Conservation (phyloP, 2,113 vertebrate species). For the Nycticryphes semicollaris region DNA sequence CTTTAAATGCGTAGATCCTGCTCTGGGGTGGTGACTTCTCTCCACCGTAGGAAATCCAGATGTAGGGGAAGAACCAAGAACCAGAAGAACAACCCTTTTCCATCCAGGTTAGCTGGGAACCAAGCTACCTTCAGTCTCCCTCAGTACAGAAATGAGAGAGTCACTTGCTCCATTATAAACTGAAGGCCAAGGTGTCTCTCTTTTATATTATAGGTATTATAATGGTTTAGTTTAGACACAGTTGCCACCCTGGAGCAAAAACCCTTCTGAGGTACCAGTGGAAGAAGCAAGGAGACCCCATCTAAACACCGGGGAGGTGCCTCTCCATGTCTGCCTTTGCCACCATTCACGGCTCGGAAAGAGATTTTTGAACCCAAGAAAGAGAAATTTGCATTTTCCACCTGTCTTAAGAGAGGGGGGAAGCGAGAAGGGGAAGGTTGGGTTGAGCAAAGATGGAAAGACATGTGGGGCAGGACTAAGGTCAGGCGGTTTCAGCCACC, state of each 20-base stretch:
- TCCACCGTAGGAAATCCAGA: rapidly evolving
- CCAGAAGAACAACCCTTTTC: not conserved
- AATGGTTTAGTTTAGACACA: not conserved
- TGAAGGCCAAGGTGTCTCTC: not conserved
- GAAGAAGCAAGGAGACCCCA: not conserved
- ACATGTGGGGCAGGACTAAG: not conserved
- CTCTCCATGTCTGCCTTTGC: not conserved
- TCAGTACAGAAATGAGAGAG: not conserved
- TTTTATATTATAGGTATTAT: not conserved
- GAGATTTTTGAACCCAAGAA: not conserved
- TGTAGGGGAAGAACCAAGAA: not conserved
- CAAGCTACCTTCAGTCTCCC: not conserved
- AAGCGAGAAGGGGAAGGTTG: not conserved
- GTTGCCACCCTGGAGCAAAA: not conserved
- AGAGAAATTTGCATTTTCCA: not conserved
- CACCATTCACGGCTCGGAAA: rapidly evolving
- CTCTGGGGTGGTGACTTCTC: not conserved
- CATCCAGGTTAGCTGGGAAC: not conserved
- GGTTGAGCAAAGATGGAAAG: not conserved
- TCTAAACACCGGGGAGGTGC: not conserved
- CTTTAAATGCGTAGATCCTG: not conserved
- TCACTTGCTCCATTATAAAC: not conserved
- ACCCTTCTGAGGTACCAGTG: not conserved
- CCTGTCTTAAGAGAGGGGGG: not conserved
- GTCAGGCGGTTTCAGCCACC: not conserved